These are phyloP conservation scores for Lottia gigantea DNA, from an alignment of 2,888 invertebrate species.

Conservation along the genomic window DNA sequence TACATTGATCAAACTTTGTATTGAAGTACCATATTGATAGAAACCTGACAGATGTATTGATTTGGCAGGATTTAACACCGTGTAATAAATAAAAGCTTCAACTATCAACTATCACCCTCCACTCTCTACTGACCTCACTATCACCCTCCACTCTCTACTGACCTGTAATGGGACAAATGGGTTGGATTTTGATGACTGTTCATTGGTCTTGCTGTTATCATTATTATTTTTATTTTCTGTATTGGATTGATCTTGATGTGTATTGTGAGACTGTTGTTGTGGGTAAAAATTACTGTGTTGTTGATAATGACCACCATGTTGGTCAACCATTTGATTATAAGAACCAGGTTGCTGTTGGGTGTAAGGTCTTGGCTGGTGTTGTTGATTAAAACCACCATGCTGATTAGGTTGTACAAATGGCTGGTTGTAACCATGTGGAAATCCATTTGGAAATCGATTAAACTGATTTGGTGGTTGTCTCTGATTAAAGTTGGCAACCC, in stretches of 20 bases:
- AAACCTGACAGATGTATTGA: too few relatives aligned
- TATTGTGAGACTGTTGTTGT: too few relatives aligned
- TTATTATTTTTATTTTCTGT: constrained; percentile 6
- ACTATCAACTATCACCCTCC: too few relatives aligned
- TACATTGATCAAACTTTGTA: too few relatives aligned
- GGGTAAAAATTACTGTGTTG: background rate
- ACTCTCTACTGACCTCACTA: too few relatives aligned
- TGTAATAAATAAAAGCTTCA: too few relatives aligned
- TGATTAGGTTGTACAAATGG: background rate
- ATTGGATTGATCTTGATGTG: background rate
- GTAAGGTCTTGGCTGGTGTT: too few relatives aligned
- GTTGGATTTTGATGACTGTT: constrained; percentile 18
- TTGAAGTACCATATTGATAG: too few relatives aligned
- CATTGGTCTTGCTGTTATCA: background rate
- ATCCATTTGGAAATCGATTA: background rate
- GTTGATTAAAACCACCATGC: background rate
- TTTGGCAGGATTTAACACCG: too few relatives aligned
- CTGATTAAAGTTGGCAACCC: background rate
- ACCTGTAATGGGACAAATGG: constrained; percentile 58
- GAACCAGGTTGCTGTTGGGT: too few relatives aligned
- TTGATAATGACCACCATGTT: constrained; percentile 10
- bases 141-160: too few relatives aligned
- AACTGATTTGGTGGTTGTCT: background rate
- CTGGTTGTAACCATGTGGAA: background rate
- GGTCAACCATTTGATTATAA: constrained; percentile 10